Evolutionary conservation across 1,140 invertebrate genomes (phyloP), one percentile per base, ranked within the genome.

Genomic region (Scaptomyza pallida): DNA sequence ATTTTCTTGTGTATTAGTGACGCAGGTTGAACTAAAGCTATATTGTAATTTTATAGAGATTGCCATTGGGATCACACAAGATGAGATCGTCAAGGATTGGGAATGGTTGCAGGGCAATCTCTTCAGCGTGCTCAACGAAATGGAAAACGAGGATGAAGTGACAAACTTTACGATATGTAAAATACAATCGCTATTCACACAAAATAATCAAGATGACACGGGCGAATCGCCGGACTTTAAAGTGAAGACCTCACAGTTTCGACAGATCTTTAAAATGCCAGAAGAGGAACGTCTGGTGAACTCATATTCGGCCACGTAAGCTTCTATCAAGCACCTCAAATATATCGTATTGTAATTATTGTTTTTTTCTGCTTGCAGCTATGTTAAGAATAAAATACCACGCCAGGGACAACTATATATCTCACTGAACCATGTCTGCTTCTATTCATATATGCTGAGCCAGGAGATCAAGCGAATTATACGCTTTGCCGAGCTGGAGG

Each of bases 121-220:
- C 9, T 94, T 96, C 78, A 94, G 94, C 21, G 98, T 97, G 17
- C 92, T 99, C 33, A 95, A 95, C 91, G 95, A 95, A 16, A 99
- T 99, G 94, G 98, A 99, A 76, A 96, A 93, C 69, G 97, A 99
- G 89, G 97, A 98, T 77, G 98, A 99, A 92, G 94, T 98, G 21
- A 98, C 97, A 48, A 96, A 98, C 74, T 99, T 98, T 94, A 98
- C 99, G 8, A 95, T 94, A 73, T 98, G 97, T 89, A 99, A 99
- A 94, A 97, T 99, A 63, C 96, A 99, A 91, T 99, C 90, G 5
- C 67, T 91, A 2, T 76, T 74, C 61, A 73, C 89, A 16, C 90
- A 91, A 67, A 90, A 90, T 72, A 82, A 85, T 59, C 79, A 86
- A 61, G 90, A 91, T 52, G 85, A 83, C 50, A 61, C 70, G 5